Base-by-base conservation (phyloP, 37 sponge, comb jelly and placozoan genomes). In the Dysidea cf. avara region DNA sequence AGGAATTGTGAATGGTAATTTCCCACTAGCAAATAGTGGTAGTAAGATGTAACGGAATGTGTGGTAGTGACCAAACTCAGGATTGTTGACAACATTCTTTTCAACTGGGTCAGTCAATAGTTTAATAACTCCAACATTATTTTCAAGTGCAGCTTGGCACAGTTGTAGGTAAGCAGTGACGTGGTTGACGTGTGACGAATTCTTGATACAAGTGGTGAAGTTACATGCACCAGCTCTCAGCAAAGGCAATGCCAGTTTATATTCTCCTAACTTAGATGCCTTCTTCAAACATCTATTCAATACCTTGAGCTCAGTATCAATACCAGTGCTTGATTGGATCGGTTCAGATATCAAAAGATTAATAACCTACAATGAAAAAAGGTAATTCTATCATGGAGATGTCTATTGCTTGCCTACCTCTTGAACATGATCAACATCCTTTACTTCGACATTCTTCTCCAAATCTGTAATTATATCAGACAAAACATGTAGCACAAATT, bases 1-100 rank as follows among this genome's bases (percentile, higher is more conserved):
- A 20, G 85, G 78, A 31, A 35, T 56, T 7, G 73, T 24, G 20
- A 84, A 26, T 9, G 48, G 37, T 0, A 84, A 40, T 3, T 61
- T 84, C 3, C 85, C 85, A 54, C 69, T 84, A 35, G 77, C 69
- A 1, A 84, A 53, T 7, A 84, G 67, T 2, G 85, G 85, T 2
- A 53, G 30, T 12, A 84, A 59, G 55, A 84, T 72, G 1, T 77
- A 40, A 29, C 66, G 72, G 7, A 9, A 5, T 43, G 5, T 43
- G 46, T 43, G 46, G 40, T 64, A 77, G 30, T 69, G 39, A 16
- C 39, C 50, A 5, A 77, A 28, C 20, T 57, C 50, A 14, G 64
- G 32, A 52, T 49, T 22, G 18, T 61, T 21, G 13, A 48, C 22
- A 29, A 71, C n/a, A 12, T 65, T 54, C 7, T 72, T 66, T 25